Conservation (phyloP, 2,888 invertebrate genomes). For the Acrocyrtus sp. region DNA sequence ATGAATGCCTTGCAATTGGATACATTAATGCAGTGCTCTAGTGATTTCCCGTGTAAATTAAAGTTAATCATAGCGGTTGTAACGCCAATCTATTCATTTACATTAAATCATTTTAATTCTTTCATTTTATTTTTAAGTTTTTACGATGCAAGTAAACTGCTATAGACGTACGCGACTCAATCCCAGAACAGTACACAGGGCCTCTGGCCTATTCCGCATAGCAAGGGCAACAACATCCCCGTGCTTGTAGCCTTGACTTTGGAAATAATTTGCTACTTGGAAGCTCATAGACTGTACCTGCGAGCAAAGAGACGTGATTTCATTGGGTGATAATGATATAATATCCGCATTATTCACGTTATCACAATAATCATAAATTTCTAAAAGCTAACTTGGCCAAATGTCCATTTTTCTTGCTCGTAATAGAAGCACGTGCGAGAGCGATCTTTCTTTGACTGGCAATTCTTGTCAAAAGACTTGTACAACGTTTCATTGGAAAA, state of each 20-base stretch:
- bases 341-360: too few relatives aligned
- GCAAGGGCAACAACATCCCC: conserved; percentile 39
- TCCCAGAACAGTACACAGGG: conserved; percentile 28
- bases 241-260: conserved; percentile 32
- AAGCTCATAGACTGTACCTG: conserved; percentile 26
- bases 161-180: conserved; percentile 24
- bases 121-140: neutral
- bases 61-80: conserved; percentile 92
- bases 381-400: too few relatives aligned
- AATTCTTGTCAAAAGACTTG: neutral
- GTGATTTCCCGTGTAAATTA: conserved; percentile 83
- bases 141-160: neutral
- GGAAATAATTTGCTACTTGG: conserved; percentile 44
- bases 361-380: too few relatives aligned
- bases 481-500: neutral
- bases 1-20: conserved; percentile 86
- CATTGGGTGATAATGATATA: neutral
- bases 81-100: conserved; percentile 71
- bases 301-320: neutral
- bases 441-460: neutral
- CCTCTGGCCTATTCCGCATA: conserved; percentile 41
- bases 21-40: conserved; percentile 87
- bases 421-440: conserved; percentile 22
- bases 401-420: conserved; percentile 37
- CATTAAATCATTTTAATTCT: neutral